Conservation (phyloP, 1,140 invertebrate genomes). For the Penaeus vannamei region DNA sequence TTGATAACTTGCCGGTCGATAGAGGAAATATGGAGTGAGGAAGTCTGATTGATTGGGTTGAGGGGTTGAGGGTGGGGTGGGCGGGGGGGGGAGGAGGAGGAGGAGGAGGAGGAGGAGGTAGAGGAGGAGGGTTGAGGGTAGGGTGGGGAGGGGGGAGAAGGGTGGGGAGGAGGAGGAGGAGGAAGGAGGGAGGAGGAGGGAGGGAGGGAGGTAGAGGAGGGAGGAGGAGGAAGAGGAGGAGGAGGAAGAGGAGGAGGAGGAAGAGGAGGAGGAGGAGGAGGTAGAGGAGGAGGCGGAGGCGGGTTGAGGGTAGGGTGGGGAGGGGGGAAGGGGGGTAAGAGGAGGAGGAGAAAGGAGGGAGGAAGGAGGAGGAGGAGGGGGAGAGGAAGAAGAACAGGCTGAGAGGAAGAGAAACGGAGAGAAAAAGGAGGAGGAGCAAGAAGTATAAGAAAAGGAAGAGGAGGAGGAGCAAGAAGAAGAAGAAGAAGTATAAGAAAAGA, state of each 20-base stretch:
- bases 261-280: not conserved
- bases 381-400: too few relatives aligned
- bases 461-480: too few relatives aligned
- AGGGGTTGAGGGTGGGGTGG: not conserved
- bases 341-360: too few relatives aligned
- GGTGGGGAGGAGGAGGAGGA: not conserved
- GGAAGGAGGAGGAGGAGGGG: too few relatives aligned
- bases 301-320: not conserved
- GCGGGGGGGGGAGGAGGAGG: not conserved
- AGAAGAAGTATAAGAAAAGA: too few relatives aligned
- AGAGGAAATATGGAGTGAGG: slow-evolving; percentile 45
- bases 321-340: not conserved
- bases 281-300: not conserved
- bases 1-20: slow-evolving; percentile 55
- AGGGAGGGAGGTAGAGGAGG: not conserved
- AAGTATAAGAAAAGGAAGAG: too few relatives aligned
- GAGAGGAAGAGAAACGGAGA: too few relatives aligned
- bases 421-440: too few relatives aligned
- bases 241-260: not conserved
- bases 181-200: not conserved
- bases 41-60: slow-evolving; percentile 46
- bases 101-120: not conserved
- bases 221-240: not conserved
- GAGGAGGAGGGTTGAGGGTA: not conserved
- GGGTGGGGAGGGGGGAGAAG: not conserved